A percentile compares a stretch with the other conserved stretches of the same genome.
These are phyloP conservation scores for Gibbula magus DNA, from an alignment of 2,888 invertebrate species.

Conservation along the genomic window DNA sequence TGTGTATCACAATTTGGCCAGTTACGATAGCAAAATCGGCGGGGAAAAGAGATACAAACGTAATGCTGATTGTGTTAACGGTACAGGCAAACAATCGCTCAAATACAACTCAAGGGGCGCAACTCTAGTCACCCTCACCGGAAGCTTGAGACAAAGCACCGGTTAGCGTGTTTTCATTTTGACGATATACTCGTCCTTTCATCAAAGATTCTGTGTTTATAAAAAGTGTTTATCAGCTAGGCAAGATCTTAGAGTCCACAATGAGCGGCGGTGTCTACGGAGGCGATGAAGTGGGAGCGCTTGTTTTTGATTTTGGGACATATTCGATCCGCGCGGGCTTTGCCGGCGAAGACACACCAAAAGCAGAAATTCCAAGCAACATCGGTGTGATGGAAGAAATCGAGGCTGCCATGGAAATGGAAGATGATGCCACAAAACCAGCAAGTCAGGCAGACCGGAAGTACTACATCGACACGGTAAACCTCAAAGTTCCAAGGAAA, in stretches of 20 bases:
- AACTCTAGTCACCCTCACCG: background rate
- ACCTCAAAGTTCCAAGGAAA: conserved; percentile 90
- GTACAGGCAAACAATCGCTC: too few species aligned
- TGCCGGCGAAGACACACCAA: conserved; percentile 99
- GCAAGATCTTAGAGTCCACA: background rate
- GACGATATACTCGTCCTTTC: background rate
- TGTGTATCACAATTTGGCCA: too few species aligned
- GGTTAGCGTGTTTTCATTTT: background rate
- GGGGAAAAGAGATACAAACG: too few species aligned
- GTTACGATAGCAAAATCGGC: too few species aligned
- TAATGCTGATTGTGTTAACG: too few species aligned
- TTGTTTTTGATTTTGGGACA: conserved; percentile 97
- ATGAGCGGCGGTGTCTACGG: conserved; percentile 65
- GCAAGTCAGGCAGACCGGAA: conserved; percentile 70
- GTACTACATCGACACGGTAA: conserved; percentile 92
- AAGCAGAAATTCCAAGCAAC: conserved; percentile 95
- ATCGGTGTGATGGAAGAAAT: conserved; percentile 83
- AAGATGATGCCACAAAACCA: conserved; percentile 63
- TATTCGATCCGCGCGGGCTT: conserved; percentile 93
- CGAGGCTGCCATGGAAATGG: conserved; percentile 78
- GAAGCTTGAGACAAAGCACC: background rate
- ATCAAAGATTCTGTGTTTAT: too few species aligned
- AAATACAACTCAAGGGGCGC: too few species aligned
- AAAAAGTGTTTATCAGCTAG: too few species aligned
- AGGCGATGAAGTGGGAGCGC: conserved; percentile 95